phyloP scores from a whole-genome alignment of 2,888 invertebrate genomes.

The Mystacides longicornis region DNA sequence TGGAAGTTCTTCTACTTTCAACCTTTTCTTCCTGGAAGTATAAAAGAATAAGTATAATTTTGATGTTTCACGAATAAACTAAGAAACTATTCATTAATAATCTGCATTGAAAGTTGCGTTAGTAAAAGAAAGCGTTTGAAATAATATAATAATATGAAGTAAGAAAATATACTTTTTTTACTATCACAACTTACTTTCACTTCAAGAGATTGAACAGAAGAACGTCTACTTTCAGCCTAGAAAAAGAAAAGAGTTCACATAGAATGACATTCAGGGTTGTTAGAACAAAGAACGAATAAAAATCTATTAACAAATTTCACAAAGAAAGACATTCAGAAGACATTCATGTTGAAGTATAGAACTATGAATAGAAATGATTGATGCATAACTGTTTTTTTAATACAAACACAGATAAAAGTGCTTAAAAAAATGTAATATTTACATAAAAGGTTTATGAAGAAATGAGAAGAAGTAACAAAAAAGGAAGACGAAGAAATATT shows the following conservation, averaged over 20 bases:
- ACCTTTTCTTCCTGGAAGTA: neutral
- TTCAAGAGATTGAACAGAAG: conserved; percentile 41
- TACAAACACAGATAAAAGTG: no score
- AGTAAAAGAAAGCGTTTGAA: no score
- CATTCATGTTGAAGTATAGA: no score
- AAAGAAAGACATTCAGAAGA: neutral
- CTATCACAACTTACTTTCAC: conserved; percentile 11
- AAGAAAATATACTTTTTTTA: neutral
- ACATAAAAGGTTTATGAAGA: no score
- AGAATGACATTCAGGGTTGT: neutral
- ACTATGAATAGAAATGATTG: no score
- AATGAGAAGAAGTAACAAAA: no score
- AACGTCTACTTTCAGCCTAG: conserved; percentile 42
- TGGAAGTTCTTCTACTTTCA: conserved; percentile 4
- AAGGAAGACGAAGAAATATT: no score
- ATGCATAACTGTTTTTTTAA: no score
- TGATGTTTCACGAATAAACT: neutral
- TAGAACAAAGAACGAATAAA: neutral
- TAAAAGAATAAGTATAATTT: neutral
- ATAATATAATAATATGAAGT: neutral
- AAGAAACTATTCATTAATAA: no score
- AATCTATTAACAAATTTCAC: neutral
- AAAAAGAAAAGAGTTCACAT: conserved; percentile 3
- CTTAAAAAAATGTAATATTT: no score
- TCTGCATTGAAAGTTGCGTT: no score